Percentiles rank a stretch among this genome's conserved stretches.
Conservation (phyloP, 2,113 vertebrate species). For the Phainopepla nitens region DNA sequence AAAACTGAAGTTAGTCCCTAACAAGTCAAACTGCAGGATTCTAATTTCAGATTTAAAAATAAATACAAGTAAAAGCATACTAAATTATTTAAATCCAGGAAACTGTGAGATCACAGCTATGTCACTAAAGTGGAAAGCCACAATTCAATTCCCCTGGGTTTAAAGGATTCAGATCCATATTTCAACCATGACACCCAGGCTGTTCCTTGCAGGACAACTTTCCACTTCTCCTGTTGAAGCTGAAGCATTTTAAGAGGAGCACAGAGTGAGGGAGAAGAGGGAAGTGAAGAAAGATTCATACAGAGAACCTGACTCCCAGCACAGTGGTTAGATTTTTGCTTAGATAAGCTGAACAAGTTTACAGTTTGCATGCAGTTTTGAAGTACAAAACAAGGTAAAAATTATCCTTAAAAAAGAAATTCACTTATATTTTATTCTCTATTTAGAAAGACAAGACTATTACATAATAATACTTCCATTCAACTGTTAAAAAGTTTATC, state of each 20-base stretch:
- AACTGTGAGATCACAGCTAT: neutral
- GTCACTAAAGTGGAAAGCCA: neutral
- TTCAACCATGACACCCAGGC: neutral
- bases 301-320: neutral
- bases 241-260: neutral
- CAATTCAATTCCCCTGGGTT: neutral
- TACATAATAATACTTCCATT: neutral
- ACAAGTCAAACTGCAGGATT: neutral
- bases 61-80: neutral
- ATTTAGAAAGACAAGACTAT: neutral
- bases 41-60: neutral
- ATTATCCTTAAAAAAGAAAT: neutral
- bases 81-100: neutral
- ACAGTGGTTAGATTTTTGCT: neutral
- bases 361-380: neutral
- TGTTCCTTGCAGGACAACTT: neutral
- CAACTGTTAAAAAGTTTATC: neutral
- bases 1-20: neutral
- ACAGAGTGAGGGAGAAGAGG: rapidly evolving
- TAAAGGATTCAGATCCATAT: neutral
- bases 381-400: neutral
- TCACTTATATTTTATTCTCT: neutral
- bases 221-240: neutral
- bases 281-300: neutral
- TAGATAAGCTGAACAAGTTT: neutral